Conservation (phyloP, 2,888 invertebrate species). For the Maniola hyperantus region DNA sequence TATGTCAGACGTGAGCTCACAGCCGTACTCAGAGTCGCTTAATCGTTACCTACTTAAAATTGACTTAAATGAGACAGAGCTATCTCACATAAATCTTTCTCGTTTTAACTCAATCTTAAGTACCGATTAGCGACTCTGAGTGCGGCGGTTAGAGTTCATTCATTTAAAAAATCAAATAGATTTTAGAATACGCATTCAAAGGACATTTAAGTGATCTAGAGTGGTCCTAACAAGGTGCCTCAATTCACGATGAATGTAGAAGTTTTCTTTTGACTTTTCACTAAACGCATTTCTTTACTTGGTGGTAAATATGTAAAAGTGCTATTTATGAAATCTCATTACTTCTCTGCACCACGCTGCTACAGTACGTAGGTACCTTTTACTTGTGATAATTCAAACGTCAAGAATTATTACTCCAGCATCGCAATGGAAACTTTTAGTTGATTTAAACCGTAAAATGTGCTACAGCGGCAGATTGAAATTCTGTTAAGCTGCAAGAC, state of each 20-base stretch:
- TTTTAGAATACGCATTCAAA: constrained; percentile 30
- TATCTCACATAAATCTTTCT: too few relatives aligned
- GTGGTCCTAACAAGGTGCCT: constrained; percentile 71
- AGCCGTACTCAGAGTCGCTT: too few relatives aligned
- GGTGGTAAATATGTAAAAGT: constrained; percentile 47
- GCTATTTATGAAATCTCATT: constrained; percentile 64
- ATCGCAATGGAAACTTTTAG: constrained; percentile 9
- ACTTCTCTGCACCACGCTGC: too few relatives aligned
- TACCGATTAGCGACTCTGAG: too few relatives aligned
- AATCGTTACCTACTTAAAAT: too few relatives aligned
- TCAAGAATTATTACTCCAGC: constrained; percentile 1
- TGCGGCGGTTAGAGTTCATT: constrained; percentile 50
- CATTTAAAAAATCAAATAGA: constrained; percentile 55
- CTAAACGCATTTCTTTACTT: constrained; percentile 63
- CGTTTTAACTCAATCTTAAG: too few relatives aligned
- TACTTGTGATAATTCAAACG: neutral
- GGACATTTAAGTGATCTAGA: constrained; percentile 69
- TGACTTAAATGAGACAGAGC: too few relatives aligned
- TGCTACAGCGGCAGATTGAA: constrained; percentile 34
- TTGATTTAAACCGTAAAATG: constrained; percentile 32
- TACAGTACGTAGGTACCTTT: too few relatives aligned
- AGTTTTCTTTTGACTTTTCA: constrained; percentile 64
- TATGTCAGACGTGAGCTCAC: constrained; percentile 44
- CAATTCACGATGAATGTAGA: constrained; percentile 66
- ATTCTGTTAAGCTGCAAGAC: constrained; percentile 41